phyloP scores from a whole-genome alignment of 2,888 invertebrate genomes.

The Hydraecia micacea region DNA sequence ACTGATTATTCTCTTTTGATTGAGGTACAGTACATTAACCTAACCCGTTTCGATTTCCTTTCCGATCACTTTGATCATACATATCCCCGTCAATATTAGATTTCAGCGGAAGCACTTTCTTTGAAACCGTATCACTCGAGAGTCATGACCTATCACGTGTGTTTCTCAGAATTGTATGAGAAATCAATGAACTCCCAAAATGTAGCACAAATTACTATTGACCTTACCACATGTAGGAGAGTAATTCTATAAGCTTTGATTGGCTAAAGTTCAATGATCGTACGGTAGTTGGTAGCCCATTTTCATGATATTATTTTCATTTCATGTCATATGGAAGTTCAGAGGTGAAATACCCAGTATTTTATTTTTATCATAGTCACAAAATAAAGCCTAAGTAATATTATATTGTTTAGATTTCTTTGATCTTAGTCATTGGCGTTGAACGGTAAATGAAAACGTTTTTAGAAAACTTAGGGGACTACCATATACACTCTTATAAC shows the following conservation, averaged over 20 bases:
- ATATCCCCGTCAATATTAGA: background rate
- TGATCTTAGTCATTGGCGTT: background rate
- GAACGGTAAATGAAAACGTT: background rate
- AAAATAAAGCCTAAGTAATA: background rate
- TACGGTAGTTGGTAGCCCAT: constrained; percentile 6
- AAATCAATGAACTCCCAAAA: constrained; percentile 28
- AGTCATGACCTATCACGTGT: background rate
- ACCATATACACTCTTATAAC: background rate
- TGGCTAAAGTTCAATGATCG: constrained; percentile 13
- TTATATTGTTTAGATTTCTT: background rate
- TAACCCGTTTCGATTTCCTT: background rate
- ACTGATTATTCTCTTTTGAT: background rate
- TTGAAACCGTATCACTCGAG: background rate
- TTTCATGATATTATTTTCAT: constrained; percentile 3
- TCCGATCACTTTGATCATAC: background rate
- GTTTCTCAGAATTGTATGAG: background rate
- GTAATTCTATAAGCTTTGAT: constrained; percentile 32
- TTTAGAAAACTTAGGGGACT: background rate
- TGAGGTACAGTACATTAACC: background rate
- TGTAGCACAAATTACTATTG: constrained; percentile 2
- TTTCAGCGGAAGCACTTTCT: background rate
- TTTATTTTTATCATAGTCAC: constrained; percentile 1
- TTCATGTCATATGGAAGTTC: background rate
- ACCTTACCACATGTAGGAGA: background rate
- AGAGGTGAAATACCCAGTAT: background rate